These are phyloP conservation scores for Dendrolimus punctatus DNA, from an alignment of 1,140 invertebrate genomes.

Conservation along the genomic window DNA sequence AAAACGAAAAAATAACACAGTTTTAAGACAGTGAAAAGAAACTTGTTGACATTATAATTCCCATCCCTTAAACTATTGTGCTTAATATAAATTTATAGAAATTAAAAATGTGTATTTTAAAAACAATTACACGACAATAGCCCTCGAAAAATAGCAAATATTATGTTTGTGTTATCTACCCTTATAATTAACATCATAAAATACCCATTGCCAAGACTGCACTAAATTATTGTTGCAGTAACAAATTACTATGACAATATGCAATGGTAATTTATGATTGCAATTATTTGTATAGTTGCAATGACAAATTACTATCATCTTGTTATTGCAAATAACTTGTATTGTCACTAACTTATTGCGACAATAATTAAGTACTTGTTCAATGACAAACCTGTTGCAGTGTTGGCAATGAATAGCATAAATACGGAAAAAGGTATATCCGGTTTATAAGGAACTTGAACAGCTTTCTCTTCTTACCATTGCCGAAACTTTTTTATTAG, in stretches of 20 bases:
- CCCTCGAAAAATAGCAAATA: slow-evolving; percentile 60
- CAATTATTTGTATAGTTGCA: too few relatives aligned
- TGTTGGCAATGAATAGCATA: too few relatives aligned
- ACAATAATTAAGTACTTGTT: too few relatives aligned
- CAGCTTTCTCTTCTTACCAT: slow-evolving; percentile 31
- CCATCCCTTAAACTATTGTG: slow-evolving; percentile 57
- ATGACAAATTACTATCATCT: too few relatives aligned
- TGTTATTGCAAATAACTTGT: too few relatives aligned
- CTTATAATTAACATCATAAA: slow-evolving; percentile 26
- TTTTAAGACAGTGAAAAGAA: slow-evolving; percentile 21
- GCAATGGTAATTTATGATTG: too few relatives aligned
- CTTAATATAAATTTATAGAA: slow-evolving; percentile 37
- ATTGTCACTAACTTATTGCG: too few relatives aligned
- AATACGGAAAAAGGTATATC: slow-evolving; percentile 2
- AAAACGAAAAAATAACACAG: neutral
- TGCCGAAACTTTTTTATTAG: slow-evolving; percentile 14
- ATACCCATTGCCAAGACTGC: too few relatives aligned
- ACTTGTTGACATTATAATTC: slow-evolving; percentile 35
- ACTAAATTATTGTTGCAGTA: too few relatives aligned
- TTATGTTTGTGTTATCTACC: slow-evolving; percentile 36
- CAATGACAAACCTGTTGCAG: too few relatives aligned
- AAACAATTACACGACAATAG: slow-evolving; percentile 40
- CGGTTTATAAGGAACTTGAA: slow-evolving; percentile 49
- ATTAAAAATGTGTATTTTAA: slow-evolving; percentile 33
- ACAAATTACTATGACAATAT: too few relatives aligned